Conservation (phyloP, 1,140 invertebrate genomes). For the Trichonephila clavata region DNA sequence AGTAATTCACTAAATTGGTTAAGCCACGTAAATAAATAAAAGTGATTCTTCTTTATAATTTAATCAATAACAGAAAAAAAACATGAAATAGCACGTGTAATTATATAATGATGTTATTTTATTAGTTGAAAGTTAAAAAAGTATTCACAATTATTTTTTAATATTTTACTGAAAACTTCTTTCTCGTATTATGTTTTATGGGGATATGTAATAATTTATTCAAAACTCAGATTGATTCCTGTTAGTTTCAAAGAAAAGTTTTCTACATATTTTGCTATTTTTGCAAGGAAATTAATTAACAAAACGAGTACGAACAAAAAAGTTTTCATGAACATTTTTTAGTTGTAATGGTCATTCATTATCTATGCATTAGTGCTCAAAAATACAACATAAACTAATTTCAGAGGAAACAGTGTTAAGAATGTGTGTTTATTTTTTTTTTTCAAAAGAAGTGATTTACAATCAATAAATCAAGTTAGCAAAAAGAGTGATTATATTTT, state of each 20-base stretch:
- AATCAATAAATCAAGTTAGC: too few relatives aligned
- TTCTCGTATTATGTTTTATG: not conserved
- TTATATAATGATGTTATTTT: slow-evolving; percentile 69
- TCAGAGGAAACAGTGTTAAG: too few relatives aligned
- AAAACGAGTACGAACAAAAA: too few relatives aligned
- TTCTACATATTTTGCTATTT: not conserved
- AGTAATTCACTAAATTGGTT: not conserved
- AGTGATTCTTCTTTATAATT: slow-evolving; percentile 31
- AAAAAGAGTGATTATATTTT: too few relatives aligned
- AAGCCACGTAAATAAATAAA: slow-evolving; percentile 15
- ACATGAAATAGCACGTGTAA: slow-evolving; percentile 15
- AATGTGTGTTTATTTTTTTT: too few relatives aligned
- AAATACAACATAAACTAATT: too few relatives aligned
- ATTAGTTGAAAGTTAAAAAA: slow-evolving; percentile 42
- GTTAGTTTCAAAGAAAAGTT: not conserved
- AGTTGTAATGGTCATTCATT: too few relatives aligned
- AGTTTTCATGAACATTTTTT: too few relatives aligned
- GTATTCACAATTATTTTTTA: not conserved
- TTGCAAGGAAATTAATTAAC: not conserved
- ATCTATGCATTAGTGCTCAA: too few relatives aligned
- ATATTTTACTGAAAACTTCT: not conserved
- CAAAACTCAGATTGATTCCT: not conserved
- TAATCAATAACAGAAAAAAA: slow-evolving; percentile 42
- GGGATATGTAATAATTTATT: slow-evolving; percentile 3
- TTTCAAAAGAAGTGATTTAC: too few relatives aligned